phyloP scores from a whole-genome alignment of 2,888 invertebrate species.

The Tipula unca region DNA sequence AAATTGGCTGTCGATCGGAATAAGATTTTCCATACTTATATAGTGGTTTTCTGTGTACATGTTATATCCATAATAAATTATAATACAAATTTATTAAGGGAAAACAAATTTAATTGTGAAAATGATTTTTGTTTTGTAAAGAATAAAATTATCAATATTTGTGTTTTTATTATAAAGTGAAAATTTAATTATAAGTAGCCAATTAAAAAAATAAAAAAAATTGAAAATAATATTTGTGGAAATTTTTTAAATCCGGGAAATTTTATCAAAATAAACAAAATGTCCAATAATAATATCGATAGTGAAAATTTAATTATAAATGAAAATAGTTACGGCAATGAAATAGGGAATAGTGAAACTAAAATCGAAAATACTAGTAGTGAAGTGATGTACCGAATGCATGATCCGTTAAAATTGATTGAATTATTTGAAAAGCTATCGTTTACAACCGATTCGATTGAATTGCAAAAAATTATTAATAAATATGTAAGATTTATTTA shows the following conservation, averaged over 20 bases:
- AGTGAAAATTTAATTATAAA: constrained; percentile 1
- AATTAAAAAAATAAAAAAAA: too few relatives aligned
- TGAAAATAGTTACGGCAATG: background rate
- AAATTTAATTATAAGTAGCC: background rate
- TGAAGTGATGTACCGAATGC: background rate
- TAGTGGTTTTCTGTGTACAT: background rate
- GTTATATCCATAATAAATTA: background rate
- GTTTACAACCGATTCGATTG: constrained; percentile 18
- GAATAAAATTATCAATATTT: background rate
- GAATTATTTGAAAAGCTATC: constrained; percentile 18
- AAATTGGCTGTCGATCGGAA: background rate
- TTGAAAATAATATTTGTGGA: background rate
- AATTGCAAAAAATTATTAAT: constrained; percentile 19
- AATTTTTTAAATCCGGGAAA: background rate
- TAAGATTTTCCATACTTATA: background rate
- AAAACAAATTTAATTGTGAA: background rate
- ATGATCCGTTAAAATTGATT: constrained; percentile 18
- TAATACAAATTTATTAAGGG: background rate
- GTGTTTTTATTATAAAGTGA: background rate
- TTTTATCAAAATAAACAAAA: background rate
- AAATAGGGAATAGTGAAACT: background rate
- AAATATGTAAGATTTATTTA: constrained; percentile 17
- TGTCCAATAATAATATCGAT: constrained; percentile 3
- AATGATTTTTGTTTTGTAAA: background rate
- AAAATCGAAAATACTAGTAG: background rate